These are phyloP conservation scores for Gyps fulvus DNA, from an alignment of 2,113 vertebrate species.

Conservation along the genomic window DNA sequence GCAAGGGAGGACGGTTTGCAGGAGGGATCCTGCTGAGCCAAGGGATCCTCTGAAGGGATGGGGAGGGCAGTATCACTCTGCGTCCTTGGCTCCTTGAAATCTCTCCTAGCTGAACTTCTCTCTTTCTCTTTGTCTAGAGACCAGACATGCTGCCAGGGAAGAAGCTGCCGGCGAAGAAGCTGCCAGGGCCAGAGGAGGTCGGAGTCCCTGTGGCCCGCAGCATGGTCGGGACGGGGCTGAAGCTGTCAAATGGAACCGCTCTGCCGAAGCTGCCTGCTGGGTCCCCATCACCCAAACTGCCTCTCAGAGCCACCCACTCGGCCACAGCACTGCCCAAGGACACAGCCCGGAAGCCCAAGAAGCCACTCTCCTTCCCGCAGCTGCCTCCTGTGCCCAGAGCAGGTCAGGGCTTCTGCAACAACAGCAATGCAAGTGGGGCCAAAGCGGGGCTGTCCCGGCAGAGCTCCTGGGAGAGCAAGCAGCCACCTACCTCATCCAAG, in stretches of 20 bases:
- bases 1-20: not conserved
- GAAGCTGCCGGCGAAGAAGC: slow-evolving; percentile 74
- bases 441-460: slow-evolving; percentile 55
- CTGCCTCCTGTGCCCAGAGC: not conserved
- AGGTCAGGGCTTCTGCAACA: slow-evolving; percentile 17
- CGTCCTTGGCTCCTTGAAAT: not conserved
- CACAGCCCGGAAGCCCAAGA: slow-evolving; percentile 79
- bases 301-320: slow-evolving; percentile 20
- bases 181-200: slow-evolving; percentile 72
- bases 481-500: slow-evolving; percentile 80
- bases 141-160: slow-evolving; percentile 44
- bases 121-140: slow-evolving; percentile 24
- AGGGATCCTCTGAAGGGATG: not conserved
- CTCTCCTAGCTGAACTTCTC: not conserved
- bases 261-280: not conserved
- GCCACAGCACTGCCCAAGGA: slow-evolving; percentile 68
- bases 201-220: slow-evolving; percentile 72
- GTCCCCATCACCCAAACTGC: slow-evolving; percentile 59
- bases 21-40: not conserved
- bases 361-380: slow-evolving; percentile 53
- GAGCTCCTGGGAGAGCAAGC: slow-evolving; percentile 66
- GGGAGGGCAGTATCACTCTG: not conserved
- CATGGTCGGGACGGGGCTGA: not conserved
- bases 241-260: slow-evolving; percentile 28
- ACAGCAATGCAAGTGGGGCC: not conserved